Percentiles rank a stretch among this genome's conserved stretches.
Conservation (phyloP, 2,888 invertebrate genomes). For the Eupithecia exiguata region DNA sequence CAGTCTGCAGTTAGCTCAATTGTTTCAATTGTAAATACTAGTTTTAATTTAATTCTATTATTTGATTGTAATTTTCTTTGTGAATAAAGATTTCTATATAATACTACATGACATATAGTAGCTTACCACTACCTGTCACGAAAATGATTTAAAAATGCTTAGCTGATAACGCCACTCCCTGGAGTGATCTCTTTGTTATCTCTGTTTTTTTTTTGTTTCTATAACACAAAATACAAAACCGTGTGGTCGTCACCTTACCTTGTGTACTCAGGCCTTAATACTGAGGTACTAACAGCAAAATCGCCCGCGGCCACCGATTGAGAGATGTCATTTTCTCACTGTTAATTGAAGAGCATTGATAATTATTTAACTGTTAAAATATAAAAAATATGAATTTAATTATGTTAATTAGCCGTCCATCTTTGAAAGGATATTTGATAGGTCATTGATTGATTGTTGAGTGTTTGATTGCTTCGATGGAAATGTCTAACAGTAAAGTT, state of each 20-base stretch:
- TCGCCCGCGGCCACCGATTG: slow-evolving; percentile 59
- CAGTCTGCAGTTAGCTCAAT: no score
- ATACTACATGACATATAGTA: no score
- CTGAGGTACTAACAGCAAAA: slow-evolving; percentile 21
- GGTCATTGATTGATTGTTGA: slow-evolving; percentile 9
- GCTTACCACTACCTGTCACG: no score
- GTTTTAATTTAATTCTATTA: no score
- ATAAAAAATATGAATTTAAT: slow-evolving; percentile 48
- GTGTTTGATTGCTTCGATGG: neutral
- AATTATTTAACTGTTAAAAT: slow-evolving; percentile 66
- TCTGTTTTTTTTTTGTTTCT: no score
- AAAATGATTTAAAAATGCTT: no score
- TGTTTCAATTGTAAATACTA: no score
- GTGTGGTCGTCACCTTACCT: neutral
- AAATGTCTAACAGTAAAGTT: neutral
- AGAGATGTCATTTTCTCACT: slow-evolving; percentile 78
- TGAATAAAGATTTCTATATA: no score
- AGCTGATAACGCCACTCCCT: no score
- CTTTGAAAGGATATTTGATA: slow-evolving; percentile 4
- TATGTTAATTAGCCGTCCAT: slow-evolving; percentile 43
- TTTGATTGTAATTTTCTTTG: no score
- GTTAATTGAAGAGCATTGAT: slow-evolving; percentile 73
- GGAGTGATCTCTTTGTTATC: no score
- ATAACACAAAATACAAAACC: neutral
- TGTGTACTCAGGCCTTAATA: neutral